Percentiles rank a stretch among this genome's conserved stretches.
These are phyloP conservation scores for Hypselothyrea guttata DNA, from an alignment of 2,888 invertebrate species.

Conservation along the genomic window DNA sequence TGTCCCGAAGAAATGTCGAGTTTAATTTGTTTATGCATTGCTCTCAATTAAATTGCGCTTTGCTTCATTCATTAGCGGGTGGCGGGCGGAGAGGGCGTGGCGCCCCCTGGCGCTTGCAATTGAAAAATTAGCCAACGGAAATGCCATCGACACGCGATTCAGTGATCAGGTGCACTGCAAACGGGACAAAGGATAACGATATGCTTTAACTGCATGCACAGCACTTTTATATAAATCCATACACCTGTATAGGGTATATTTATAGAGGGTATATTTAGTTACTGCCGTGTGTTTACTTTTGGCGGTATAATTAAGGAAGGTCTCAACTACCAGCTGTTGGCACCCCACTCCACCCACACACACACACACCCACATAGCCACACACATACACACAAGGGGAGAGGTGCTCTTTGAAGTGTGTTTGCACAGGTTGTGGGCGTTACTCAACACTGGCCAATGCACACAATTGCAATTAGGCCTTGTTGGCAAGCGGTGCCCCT, in stretches of 20 bases:
- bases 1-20: constrained; percentile 37
- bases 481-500: constrained; percentile 41
- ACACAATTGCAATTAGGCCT: constrained; percentile 63
- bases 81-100: not conserved
- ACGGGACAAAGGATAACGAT: constrained; percentile 20
- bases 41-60: constrained; percentile 72
- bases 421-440: constrained; percentile 63
- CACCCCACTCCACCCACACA: constrained; percentile 22
- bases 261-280: constrained; percentile 18
- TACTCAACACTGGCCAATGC: constrained; percentile 18
- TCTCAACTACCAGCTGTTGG: constrained; percentile 12
- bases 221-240: constrained; percentile 4
- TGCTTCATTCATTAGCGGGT: constrained; percentile 36
- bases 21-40: constrained; percentile 64
- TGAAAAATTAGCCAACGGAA: constrained; percentile 55
- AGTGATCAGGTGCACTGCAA: constrained; percentile 48
- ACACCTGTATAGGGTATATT: not conserved
- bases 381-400: constrained; percentile 3
- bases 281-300: constrained; percentile 40
- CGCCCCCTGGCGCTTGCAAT: constrained; percentile 14
- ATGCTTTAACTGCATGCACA: constrained; percentile 19
- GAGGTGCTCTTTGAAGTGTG: constrained; percentile 36
- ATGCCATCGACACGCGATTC: constrained; percentile 60
- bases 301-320: constrained; percentile 58
- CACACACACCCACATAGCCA: not conserved